These are phyloP conservation scores for Trachelus iudaicus DNA, from an alignment of 2,888 invertebrate species.

Conservation along the genomic window DNA sequence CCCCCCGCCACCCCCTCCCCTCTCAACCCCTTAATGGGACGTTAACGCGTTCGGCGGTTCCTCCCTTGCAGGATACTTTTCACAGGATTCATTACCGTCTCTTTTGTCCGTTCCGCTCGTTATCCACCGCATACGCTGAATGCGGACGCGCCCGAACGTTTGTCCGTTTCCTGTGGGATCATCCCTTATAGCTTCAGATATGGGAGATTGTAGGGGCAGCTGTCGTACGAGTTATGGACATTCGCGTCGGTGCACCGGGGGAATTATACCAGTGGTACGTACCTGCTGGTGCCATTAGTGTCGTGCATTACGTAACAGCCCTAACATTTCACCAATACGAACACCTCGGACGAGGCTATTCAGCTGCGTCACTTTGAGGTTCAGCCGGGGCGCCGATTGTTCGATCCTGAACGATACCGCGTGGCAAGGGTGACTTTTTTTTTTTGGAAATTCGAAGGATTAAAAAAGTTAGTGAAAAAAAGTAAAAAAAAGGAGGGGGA, in stretches of 20 bases:
- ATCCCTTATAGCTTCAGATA: neutral
- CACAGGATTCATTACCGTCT: neutral
- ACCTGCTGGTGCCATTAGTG: neutral
- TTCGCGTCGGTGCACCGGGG: neutral
- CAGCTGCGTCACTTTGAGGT: too few relatives aligned
- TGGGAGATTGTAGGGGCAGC: constrained; percentile 33
- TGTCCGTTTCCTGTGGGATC: neutral
- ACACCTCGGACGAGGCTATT: neutral
- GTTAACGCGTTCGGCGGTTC: neutral
- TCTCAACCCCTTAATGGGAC: neutral
- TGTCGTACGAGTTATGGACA: constrained; percentile 32
- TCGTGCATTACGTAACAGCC: neutral
- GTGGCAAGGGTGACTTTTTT: too few relatives aligned
- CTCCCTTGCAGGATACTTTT: neutral
- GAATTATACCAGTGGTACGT: neutral
- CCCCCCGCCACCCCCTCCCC: too few relatives aligned
- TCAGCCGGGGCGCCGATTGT: too few relatives aligned
- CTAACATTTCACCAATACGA: neutral
- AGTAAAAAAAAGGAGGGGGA: too few relatives aligned
- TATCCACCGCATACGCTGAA: neutral
- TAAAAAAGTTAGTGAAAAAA: too few relatives aligned
- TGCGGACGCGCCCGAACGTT: neutral
- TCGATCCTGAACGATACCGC: too few relatives aligned
- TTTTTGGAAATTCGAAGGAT: too few relatives aligned
- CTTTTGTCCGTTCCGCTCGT: neutral